phyloP scores from a whole-genome alignment of 2,113 vertebrate species.

The Motacilla tschutschensis region DNA sequence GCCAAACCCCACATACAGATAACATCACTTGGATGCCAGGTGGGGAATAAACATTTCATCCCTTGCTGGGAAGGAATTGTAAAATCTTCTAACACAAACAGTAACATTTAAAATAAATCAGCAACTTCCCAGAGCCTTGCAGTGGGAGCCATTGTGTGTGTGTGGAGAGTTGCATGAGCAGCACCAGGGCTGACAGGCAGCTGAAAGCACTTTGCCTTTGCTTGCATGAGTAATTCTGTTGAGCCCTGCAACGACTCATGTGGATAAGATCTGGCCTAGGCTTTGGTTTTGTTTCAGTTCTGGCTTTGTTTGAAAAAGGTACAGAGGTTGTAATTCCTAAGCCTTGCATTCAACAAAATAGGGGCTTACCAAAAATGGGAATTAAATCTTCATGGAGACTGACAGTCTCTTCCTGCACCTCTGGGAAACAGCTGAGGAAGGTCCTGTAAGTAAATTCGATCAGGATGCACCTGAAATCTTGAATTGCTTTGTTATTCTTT shows the following conservation, averaged over 20 bases:
- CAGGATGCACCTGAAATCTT: neutral
- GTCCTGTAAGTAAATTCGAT: neutral
- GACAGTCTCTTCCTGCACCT: neutral
- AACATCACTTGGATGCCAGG: neutral
- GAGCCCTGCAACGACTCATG: conserved; percentile 4
- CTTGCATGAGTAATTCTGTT: conserved; percentile 7
- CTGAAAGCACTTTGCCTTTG: neutral
- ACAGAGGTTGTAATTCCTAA: neutral
- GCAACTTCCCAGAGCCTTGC: neutral
- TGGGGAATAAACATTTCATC: neutral
- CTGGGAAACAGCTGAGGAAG: conserved; percentile 8
- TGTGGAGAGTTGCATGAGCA: neutral
- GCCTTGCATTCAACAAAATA: neutral
- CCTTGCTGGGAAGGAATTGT: neutral
- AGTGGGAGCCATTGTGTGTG: neutral
- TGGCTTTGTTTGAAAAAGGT: conserved; percentile 59
- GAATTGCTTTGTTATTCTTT: neutral
- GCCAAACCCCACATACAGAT: neutral
- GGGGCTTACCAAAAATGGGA: conserved; percentile 16
- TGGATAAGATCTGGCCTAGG: conserved; percentile 34
- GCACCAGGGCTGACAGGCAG: neutral
- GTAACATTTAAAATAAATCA: neutral
- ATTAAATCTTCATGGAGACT: conserved; percentile 30
- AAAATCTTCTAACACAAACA: fast-evolving
- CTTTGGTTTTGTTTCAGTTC: conserved; percentile 40